Conservation (phyloP, 2,113 vertebrate genomes). For the Chaetodon trifascialis region DNA sequence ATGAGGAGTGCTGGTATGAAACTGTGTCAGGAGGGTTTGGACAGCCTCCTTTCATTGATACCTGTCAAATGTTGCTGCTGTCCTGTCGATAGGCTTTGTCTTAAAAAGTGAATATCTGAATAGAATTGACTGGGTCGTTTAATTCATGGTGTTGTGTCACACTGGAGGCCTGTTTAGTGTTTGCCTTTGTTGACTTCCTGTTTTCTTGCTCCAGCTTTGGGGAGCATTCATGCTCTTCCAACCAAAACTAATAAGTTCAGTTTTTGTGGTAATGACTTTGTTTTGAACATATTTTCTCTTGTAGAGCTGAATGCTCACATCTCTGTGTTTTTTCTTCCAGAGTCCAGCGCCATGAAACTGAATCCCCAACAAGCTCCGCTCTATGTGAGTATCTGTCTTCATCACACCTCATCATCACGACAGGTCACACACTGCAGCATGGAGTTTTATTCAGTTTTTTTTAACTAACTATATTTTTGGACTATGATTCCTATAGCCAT, state of each 20-base stretch:
- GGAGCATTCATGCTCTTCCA: not conserved
- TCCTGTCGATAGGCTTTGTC: too few species aligned
- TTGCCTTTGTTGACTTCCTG: too few species aligned
- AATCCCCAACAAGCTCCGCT: slow-evolving; percentile 92
- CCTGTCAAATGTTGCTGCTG: too few species aligned
- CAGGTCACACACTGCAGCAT: not conserved
- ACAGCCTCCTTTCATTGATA: too few species aligned
- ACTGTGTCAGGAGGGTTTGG: too few species aligned
- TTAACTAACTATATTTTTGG: not conserved
- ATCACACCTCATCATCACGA: not conserved
- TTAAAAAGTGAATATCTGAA: too few species aligned
- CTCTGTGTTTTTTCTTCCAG: slow-evolving; percentile 77
- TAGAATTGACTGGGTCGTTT: too few species aligned
- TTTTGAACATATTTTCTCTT: not conserved
- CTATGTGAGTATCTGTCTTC: slow-evolving; percentile 88
- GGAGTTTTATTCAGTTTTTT: not conserved
- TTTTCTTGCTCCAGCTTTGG: too few species aligned
- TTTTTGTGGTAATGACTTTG: not conserved
- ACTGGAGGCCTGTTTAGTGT: too few species aligned
- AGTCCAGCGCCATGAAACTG: slow-evolving; percentile 92
- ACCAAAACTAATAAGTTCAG: not conserved
- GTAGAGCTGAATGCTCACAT: not conserved
- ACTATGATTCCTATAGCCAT: too few species aligned
- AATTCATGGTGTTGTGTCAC: too few species aligned
- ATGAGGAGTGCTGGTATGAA: not conserved